Percentiles rank a stretch among this genome's conserved stretches.
Conservation (phyloP, 2,797 vertebrate genomes). For the Molossus alvarezi region DNA sequence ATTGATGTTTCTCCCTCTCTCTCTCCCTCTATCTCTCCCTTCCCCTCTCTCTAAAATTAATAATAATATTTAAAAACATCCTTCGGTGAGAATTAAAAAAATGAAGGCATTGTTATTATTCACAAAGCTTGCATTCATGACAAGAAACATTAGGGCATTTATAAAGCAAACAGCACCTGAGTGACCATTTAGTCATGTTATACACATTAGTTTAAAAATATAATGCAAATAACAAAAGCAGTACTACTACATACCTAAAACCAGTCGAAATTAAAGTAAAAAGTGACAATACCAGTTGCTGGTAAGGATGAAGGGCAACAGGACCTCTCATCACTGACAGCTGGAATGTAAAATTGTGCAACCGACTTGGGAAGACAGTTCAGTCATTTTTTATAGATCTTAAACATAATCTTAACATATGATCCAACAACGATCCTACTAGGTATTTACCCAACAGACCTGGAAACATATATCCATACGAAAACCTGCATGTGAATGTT, state of each 20-base stretch:
- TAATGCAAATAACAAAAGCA: not conserved
- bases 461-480: not conserved
- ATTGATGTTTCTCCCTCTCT: no score
- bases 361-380: not conserved
- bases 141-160: conserved; percentile 51
- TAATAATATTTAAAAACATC: no score
- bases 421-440: not conserved
- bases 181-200: not conserved
- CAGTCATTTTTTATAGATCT: not conserved
- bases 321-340: not conserved
- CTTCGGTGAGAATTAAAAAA: not conserved
- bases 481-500: not conserved
- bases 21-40: no score
- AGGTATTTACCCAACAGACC: not conserved
- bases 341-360: not conserved
- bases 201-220: not conserved
- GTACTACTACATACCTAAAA: not conserved
- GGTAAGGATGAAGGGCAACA: not conserved
- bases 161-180: not conserved
- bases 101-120: not conserved
- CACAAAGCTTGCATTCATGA: not conserved
- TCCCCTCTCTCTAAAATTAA: no score
- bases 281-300: not conserved
- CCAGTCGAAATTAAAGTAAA: no score
- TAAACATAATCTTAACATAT: not conserved